Evolutionary conservation across 2,797 vertebrate species (phyloP).

Genomic region (Cirrhinus molitorella): DNA sequence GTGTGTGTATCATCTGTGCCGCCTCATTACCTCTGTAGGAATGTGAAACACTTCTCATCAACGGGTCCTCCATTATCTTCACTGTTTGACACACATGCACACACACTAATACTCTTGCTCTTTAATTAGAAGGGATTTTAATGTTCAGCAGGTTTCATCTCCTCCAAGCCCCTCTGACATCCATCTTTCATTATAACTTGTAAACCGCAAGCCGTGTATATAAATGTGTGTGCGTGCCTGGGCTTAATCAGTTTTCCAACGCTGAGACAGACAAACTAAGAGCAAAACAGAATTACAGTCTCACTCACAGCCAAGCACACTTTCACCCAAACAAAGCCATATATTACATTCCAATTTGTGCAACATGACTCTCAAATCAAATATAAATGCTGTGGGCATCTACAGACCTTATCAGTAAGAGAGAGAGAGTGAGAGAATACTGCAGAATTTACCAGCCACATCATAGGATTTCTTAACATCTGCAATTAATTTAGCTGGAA

Average conservation of each 20-base stretch:
- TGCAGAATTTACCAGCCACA: neutral
- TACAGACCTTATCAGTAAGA: neutral
- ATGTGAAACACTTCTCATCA: conserved; percentile 41
- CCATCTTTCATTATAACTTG: conserved; percentile 43
- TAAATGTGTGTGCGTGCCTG: conserved; percentile 5
- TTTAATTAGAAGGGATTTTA: conserved; percentile 57
- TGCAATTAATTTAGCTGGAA: neutral
- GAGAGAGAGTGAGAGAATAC: neutral
- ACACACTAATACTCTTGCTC: conserved; percentile 30
- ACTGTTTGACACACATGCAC: conserved; percentile 33
- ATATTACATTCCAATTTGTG: neutral
- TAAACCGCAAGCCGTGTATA: neutral
- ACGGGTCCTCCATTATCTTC: conserved; percentile 31
- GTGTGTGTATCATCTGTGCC: neutral
- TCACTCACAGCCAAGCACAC: conserved; percentile 4
- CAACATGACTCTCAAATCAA: conserved; percentile 15
- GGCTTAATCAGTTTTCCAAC: conserved; percentile 46
- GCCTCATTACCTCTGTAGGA: conserved; percentile 50
- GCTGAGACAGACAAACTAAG: neutral
- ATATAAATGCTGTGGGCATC: neutral
- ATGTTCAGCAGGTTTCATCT: conserved; percentile 42
- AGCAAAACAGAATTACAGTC: conserved; percentile 15
- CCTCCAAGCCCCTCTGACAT: conserved; percentile 36
- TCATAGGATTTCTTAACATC: neutral
- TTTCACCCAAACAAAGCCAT: conserved; percentile 23